Percentiles rank a stretch among this genome's conserved stretches.
Conservation (phyloP, 2,888 invertebrate genomes). For the Criorhina ranunculi region DNA sequence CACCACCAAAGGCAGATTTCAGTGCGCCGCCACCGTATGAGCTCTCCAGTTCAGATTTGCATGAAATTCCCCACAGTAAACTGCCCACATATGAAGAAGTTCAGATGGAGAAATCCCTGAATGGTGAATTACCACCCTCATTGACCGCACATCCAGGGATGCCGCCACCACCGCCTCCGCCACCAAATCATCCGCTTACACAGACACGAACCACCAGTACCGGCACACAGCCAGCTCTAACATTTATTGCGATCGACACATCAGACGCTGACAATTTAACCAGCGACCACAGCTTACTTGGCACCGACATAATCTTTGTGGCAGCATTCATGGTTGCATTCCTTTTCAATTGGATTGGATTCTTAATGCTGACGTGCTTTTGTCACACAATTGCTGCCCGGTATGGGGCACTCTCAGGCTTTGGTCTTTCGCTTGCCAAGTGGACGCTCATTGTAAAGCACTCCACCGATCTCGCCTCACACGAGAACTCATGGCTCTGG, state of each 20-base stretch:
- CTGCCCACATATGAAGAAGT: slow-evolving; percentile 96
- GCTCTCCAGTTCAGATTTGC: slow-evolving; percentile 84
- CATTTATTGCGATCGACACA: slow-evolving; percentile 91
- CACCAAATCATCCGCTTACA: slow-evolving; percentile 81
- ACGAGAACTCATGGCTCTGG: slow-evolving; percentile 96
- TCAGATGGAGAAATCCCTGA: slow-evolving; percentile 93
- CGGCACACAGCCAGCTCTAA: slow-evolving; percentile 86
- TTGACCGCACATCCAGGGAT: slow-evolving; percentile 81
- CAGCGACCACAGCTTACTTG: slow-evolving; percentile 92
- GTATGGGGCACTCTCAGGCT: slow-evolving; percentile 96
- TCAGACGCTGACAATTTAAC: slow-evolving; percentile 90
- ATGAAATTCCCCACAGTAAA: slow-evolving; percentile 87
- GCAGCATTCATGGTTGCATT: slow-evolving; percentile 97
- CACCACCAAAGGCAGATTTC: slow-evolving; percentile 93
- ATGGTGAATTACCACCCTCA: slow-evolving; percentile 87
- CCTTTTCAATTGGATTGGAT: slow-evolving; percentile 97
- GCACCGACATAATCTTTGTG: slow-evolving; percentile 97
- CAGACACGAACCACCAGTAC: slow-evolving; percentile 79
- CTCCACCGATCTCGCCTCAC: slow-evolving; percentile 93
- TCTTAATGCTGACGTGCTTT: slow-evolving; percentile 95
- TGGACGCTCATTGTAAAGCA: slow-evolving; percentile 98
- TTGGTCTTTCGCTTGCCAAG: slow-evolving; percentile 96
- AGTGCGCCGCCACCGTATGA: slow-evolving; percentile 96
- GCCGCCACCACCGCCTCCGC: slow-evolving; percentile 81
- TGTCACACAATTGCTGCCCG: slow-evolving; percentile 97